A percentile compares a stretch with the other conserved stretches of the same genome.
Evolutionary conservation across 2,888 invertebrate genomes (phyloP).

Genomic region (Dusona sp.): DNA sequence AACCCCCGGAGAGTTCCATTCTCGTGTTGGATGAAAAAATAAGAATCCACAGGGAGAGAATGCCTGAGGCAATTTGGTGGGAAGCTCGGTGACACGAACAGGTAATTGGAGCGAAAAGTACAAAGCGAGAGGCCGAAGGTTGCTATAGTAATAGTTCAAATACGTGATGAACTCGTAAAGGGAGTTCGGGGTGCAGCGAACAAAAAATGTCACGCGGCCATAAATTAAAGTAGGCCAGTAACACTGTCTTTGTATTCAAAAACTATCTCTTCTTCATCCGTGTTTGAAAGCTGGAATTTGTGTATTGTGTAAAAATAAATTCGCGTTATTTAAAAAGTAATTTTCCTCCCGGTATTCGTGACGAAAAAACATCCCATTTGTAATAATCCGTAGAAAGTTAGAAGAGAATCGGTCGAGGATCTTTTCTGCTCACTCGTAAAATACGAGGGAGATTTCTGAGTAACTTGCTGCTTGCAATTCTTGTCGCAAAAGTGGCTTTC

Average conservation of each 20-base stretch:
- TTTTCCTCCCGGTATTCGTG: background rate
- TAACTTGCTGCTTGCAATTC: conserved; percentile 8
- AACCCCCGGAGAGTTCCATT: conserved; percentile 3
- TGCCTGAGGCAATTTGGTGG: conserved; percentile 39
- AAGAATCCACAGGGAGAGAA: conserved; percentile 44
- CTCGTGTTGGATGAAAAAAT: conserved; percentile 6
- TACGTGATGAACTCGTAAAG: conserved; percentile 12
- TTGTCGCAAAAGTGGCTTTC: background rate
- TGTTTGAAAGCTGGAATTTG: background rate
- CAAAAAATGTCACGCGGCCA: conserved; percentile 35
- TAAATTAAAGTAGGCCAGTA: conserved; percentile 60
- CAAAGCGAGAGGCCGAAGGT: conserved; percentile 46
- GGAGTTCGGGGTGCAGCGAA: conserved; percentile 24
- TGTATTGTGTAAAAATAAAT: background rate
- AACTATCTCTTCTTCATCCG: conserved; percentile 2
- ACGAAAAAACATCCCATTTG: background rate
- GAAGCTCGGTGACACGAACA: conserved; percentile 53
- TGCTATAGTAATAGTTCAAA: conserved; percentile 14
- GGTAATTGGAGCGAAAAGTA: conserved; percentile 60
- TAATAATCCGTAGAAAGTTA: background rate
- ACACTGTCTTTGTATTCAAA: conserved; percentile 15
- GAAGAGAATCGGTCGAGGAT: background rate
- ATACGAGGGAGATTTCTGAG: conserved; percentile 1
- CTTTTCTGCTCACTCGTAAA: background rate
- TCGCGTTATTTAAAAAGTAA: background rate